Evolutionary conservation across 2,113 vertebrate species (phyloP).

Genomic region (Platanista minor): DNA sequence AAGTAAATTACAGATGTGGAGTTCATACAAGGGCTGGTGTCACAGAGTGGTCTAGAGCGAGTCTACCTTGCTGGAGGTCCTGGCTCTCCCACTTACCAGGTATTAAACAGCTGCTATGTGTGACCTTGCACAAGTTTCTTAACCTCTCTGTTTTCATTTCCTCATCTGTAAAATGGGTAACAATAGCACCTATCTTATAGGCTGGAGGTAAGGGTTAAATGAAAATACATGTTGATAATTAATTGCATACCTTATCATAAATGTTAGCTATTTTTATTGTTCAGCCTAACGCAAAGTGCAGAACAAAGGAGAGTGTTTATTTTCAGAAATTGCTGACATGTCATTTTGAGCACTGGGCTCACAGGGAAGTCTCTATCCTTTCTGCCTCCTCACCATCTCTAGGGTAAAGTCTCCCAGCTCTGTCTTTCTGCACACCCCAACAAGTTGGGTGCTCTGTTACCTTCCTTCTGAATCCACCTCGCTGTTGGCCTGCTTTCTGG

Average conservation of each 20-base stretch:
- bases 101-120: neutral
- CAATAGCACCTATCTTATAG: neutral
- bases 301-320: neutral
- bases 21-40: too few species aligned
- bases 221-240: neutral
- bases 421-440: neutral
- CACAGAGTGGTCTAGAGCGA: neutral
- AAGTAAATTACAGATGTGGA: neutral
- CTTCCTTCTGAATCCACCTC: neutral
- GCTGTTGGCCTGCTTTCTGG: neutral
- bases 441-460: neutral
- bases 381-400: neutral
- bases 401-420: neutral
- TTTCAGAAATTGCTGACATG: neutral
- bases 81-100: neutral
- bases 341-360: neutral
- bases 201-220: neutral
- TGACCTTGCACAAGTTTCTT: neutral
- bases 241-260: neutral
- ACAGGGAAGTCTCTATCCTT: neutral
- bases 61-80: neutral
- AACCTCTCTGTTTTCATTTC: neutral
- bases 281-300: neutral
- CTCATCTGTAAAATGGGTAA: neutral
- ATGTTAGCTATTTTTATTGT: neutral